Base-by-base conservation (phyloP, 2,797 vertebrate genomes). In the Pogoniulus pusillus region DNA sequence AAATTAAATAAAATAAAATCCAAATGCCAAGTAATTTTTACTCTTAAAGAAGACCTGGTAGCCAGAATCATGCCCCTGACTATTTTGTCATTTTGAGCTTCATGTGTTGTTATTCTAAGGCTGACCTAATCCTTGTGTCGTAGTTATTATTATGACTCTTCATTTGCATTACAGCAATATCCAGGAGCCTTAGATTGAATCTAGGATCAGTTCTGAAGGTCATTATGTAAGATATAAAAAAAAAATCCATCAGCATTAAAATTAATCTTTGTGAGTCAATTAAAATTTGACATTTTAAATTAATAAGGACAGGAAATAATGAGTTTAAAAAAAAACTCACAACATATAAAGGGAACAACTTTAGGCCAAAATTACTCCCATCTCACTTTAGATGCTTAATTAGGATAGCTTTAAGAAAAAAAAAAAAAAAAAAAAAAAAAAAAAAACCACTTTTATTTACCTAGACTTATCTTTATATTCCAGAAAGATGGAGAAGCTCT, bases 1-100 rank as follows among this genome's bases (percentile, higher is more conserved):
- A 78, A 94, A 91, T 82, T 80, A 78, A 94, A 91, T 82, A 14
- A 62, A 1, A 4, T 55, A 87, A 91, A 77, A 87, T 27, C 74
- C 71, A 87, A 92, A 85, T n/a, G 60, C 1, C 14, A 70, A 85
- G 14, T 37, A 2, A 27, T 85, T 94, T n/a, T 75, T 47, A 70
- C 10, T 37, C 32, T 70, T 65, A 90, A 29, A 65, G 47, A 71
- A 63, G 26, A 35, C n/a, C 32, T 49, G 3, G 12, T 47, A 58
- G 7, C 2, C 10, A 63, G 15, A 71, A 9, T 24, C 5, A 51
- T 37, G 7, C 6, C 1, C 6, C 15, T 58, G 27, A 69, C 4
- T 12, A 35, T 68, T 65, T 69, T 54, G 7, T 29, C 30, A 49
- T 51, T 81, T 81, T 81, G 6, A 64, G 7, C 1, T 83, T 82